phyloP scores from a whole-genome alignment of 35 echinoderm and acorn worm species.

The Apostichopus californicus region DNA sequence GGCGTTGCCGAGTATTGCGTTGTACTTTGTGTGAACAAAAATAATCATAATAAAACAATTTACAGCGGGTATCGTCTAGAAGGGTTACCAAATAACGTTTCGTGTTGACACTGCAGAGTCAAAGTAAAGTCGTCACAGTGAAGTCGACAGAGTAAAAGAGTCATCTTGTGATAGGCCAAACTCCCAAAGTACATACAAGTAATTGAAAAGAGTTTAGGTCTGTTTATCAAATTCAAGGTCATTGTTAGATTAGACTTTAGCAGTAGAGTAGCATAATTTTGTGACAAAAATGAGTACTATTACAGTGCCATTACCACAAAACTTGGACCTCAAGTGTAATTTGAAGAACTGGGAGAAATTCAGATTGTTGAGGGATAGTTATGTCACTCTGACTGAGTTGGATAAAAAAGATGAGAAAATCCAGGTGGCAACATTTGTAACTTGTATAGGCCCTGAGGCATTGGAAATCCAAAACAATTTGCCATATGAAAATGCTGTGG shows the following conservation, averaged over 20 bases:
- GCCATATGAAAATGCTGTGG: slow-evolving; percentile 46
- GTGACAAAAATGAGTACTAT: neutral
- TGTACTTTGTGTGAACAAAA: too few species aligned
- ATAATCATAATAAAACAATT: neutral
- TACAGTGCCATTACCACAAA: slow-evolving; percentile 21
- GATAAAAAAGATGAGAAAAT: slow-evolving; percentile 12
- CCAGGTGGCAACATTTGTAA: slow-evolving; percentile 33
- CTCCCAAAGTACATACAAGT: too few species aligned
- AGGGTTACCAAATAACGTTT: neutral
- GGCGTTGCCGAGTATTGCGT: too few species aligned
- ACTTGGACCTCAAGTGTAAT: slow-evolving; percentile 1
- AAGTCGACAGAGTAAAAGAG: too few species aligned
- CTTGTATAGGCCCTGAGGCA: slow-evolving; percentile 35
- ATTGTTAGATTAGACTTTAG: neutral
- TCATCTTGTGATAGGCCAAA: too few species aligned
- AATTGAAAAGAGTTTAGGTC: neutral
- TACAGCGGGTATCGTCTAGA: neutral
- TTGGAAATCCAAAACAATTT: slow-evolving; percentile 60
- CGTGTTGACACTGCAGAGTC: neutral
- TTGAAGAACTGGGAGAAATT: slow-evolving; percentile 19
- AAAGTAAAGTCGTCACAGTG: neutral
- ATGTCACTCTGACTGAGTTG: neutral
- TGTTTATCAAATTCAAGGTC: neutral
- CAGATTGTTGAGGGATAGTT: neutral
- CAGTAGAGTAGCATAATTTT: neutral